phyloP scores from a whole-genome alignment of 2,113 vertebrate genomes.

The Penelope pileata region DNA sequence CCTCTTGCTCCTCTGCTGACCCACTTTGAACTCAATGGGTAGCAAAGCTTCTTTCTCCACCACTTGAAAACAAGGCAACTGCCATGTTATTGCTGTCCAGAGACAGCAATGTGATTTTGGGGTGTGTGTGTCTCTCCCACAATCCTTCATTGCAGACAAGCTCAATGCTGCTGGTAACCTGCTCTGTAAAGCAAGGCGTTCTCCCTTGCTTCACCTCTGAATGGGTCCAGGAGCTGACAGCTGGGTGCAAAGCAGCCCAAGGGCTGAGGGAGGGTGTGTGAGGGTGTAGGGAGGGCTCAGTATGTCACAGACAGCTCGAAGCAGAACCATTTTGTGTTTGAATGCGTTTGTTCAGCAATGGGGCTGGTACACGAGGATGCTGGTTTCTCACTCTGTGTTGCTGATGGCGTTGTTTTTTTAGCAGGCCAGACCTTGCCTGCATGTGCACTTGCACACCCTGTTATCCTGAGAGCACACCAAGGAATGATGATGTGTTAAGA shows the following conservation, averaged over 20 bases:
- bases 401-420: background rate
- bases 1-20: slow-evolving; percentile 1
- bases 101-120: slow-evolving; percentile 15
- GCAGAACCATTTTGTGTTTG: background rate
- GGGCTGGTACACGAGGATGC: background rate
- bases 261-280: background rate
- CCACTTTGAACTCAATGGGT: background rate
- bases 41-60: background rate
- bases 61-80: background rate
- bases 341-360: background rate
- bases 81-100: slow-evolving; percentile 43
- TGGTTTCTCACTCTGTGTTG: background rate
- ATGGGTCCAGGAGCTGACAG: background rate
- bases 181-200: background rate
- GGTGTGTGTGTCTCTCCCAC: slow-evolving; percentile 5
- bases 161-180: background rate
- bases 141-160: slow-evolving; percentile 77
- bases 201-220: background rate
- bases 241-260: background rate
- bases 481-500: fast-evolving
- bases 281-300: background rate
- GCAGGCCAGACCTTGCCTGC: background rate
- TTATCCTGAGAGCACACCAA: background rate
- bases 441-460: background rate
- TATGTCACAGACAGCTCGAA: background rate